Percentiles rank a stretch among this genome's conserved stretches.
Evolutionary conservation across 2,888 invertebrate species (phyloP).

Genomic region (Ectropis crepuscularia): DNA sequence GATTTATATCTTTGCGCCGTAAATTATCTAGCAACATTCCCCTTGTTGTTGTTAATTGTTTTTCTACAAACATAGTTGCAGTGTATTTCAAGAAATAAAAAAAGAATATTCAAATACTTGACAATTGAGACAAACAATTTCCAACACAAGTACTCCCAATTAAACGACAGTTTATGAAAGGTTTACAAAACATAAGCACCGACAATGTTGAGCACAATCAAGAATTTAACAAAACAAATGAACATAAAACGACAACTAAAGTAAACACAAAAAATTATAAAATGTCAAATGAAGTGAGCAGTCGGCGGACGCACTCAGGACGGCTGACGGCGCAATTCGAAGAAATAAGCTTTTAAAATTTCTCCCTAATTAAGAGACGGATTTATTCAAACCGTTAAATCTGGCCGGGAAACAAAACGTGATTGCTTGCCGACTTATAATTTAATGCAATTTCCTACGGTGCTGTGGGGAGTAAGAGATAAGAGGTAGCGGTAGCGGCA

Average conservation of each 20-base stretch:
- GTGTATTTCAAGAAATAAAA: background rate
- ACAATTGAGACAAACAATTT: background rate
- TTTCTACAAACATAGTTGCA: no score
- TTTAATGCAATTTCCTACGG: slow-evolving; percentile 82
- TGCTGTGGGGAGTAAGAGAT: slow-evolving; percentile 53
- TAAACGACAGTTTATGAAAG: background rate
- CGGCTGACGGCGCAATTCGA: slow-evolving; percentile 68
- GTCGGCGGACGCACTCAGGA: slow-evolving; percentile 40
- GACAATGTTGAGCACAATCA: background rate
- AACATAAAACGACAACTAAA: slow-evolving; percentile 12
- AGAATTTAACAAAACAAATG: slow-evolving; percentile 10
- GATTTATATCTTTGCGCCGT: no score
- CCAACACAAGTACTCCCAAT: background rate
- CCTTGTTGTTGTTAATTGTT: no score
- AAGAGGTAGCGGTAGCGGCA: slow-evolving; percentile 45
- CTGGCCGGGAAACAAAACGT: slow-evolving; percentile 79
- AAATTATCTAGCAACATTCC: no score
- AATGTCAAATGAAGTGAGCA: slow-evolving; percentile 36
- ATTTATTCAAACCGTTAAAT: slow-evolving; percentile 82
- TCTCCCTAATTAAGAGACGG: slow-evolving; percentile 79
- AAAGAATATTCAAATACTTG: background rate
- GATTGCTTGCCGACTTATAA: slow-evolving; percentile 83
- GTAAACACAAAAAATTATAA: slow-evolving; percentile 19
- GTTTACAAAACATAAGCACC: background rate
- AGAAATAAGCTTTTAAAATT: slow-evolving; percentile 70